Base-by-base conservation (phyloP, 1,140 invertebrate species). In the Plectrocnemia conspersa region DNA sequence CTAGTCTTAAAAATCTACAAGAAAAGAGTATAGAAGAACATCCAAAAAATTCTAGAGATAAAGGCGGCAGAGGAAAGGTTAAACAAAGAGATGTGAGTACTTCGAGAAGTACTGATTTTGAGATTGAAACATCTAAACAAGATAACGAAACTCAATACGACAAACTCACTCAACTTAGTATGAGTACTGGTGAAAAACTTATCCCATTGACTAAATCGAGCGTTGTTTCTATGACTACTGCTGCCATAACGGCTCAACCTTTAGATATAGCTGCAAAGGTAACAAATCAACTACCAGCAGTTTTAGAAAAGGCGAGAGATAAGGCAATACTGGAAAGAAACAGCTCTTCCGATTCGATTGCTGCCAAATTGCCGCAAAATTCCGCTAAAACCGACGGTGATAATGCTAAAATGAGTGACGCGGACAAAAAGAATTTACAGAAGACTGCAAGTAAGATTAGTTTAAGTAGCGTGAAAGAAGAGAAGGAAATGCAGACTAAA, bases 211-310 rank as follows among this genome's bases (percentile, higher is more conserved):
- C 73, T 3, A 76, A 75, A 58, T 71, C 68, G 56, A 76, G 68
- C 59, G 63, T 76, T 29, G 67, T 77, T 23, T 77, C 75, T 16
- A 77, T 77, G 75, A 76, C 75, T 4, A 76, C 75, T 5, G 75
- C 75, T 3, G 74, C 74, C 22, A 77, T 77, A 23, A 75, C 76
- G 25, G 69, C 74, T 7, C 73, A 76, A 36, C 76, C 74, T 16
- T 63, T 76, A 54, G 72, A 75, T 64, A 71, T 76, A 15, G 75
- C 75, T 2, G 67, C 71, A 19, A 75, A 67, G 33, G 72, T 76
- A 10, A 76, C 75, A 0, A 77, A 74, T 53, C 73, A 76, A 55
- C 52, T 75, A 27, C 73, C 75, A 24, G 59, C 66, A 24, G 65
- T 68, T 23, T 66, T 76, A 19, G 73, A 75, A 66, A 76, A 76